Base-by-base conservation (phyloP, 1,140 invertebrate genomes). In the Battus philenor region DNA sequence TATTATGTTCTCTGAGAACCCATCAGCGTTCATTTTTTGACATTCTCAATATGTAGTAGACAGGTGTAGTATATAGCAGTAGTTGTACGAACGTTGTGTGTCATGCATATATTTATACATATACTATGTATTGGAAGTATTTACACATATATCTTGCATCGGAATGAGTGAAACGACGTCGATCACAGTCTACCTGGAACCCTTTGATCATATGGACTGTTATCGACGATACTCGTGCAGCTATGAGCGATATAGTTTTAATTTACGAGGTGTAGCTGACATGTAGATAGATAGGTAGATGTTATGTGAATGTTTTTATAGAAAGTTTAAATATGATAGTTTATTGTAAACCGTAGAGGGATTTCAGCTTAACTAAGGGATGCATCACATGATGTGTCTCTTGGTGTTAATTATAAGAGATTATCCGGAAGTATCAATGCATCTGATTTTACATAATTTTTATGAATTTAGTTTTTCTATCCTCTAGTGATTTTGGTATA, bases 281-380 rank as follows among this genome's bases (percentile, higher is more conserved):
- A 44, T 44, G 43, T 60, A 64, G 65, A 71, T 70, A 67, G 62
- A 58, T 68, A 77, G 79, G 79, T 80, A 80, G 79, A 81, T 81
- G 79, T 83, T 79, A 80, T 83, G 71, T 72, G 75, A 69, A 75
- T 79, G 74, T 81, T 68, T 65, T 48, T 54, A 44, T 41, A 55
- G 39, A 53, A 54, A 48, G 10, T 52, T 47, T 53, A 32, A 47
- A 47, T 51, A 27, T 52, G 62, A 34, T 60, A 48, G 48, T 41
- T 32, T 44, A 44, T 32, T 41, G 32, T 63, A 55, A 68, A 50
- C 47, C 30, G 57, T 75, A 72, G 68, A 62, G 67, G 66, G 64
- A 49, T 53, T 36, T 33, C 49, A 59, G 54, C 67, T 56, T 44
- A 47, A 34, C 43, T 50, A 32, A 48, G 29, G 38, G 50, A 31